Evolutionary conservation across 2,797 vertebrate species (phyloP).

Genomic region (Onychomys leucogaster): DNA sequence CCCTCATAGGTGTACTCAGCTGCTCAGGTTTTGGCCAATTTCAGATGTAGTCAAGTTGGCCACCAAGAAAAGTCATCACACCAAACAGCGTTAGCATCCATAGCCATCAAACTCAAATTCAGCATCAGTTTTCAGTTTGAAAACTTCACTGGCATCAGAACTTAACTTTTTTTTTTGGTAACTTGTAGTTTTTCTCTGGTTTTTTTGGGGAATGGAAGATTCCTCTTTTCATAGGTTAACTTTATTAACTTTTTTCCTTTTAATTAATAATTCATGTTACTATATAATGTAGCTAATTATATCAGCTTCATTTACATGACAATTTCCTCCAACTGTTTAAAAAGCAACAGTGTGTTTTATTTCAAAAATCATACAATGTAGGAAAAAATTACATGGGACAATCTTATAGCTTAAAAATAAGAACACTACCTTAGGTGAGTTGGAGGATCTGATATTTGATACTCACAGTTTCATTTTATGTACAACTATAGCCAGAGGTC

Average conservation of each 20-base stretch:
- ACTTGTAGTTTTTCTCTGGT: not conserved
- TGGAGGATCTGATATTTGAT: too few relatives aligned
- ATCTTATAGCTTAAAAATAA: constrained; percentile 23
- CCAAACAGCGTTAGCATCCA: not conserved
- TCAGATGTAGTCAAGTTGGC: not conserved
- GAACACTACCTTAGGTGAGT: not conserved
- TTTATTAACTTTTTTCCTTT: not conserved
- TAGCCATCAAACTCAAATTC: not conserved
- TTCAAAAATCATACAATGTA: not conserved
- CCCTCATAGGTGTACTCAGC: not conserved
- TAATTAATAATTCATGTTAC: not conserved
- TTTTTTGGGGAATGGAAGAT: not conserved
- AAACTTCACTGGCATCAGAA: not conserved
- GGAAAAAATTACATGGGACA: not conserved
- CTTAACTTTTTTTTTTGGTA: not conserved
- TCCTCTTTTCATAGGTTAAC: not conserved
- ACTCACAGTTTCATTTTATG: not conserved
- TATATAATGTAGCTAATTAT: not conserved
- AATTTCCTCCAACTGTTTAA: not conserved
- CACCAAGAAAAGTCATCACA: not conserved
- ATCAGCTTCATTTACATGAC: not conserved
- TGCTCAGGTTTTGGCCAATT: not conserved
- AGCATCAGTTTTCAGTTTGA: not conserved
- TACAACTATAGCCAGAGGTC: not conserved
- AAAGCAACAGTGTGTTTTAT: not conserved